Base-by-base conservation (phyloP, 1,140 invertebrate species). In the Drosophila sechellia region DNA sequence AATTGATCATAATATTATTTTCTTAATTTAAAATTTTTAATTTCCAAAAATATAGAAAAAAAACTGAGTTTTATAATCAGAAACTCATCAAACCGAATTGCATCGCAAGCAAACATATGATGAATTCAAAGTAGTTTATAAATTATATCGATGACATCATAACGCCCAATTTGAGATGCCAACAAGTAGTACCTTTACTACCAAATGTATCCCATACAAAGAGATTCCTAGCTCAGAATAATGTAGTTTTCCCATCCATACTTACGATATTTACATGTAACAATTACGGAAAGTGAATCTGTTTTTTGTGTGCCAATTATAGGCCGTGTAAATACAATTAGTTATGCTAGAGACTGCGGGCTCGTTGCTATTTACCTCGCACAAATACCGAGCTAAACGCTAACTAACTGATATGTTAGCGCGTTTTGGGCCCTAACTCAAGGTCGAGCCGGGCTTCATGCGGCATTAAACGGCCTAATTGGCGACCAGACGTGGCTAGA, bases 381-480 rank as follows among this genome's bases (percentile, higher is more conserved):
- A 31, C 37, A 60, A 52, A 65, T 31, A 34, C 20, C 8, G 17
- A 31, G 49, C 15, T 13, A 45, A 49, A 35, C 15, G 48, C 53
- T 34, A n/a, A 34, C 42, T 56, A 25, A 27, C 31, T 35, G 39
- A 8, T 39, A 39, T 35, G 46, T 63, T 43, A 56, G 50, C 11
- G 20, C 40, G n/a, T 43, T 79, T 81, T 76, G n/a, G 56, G 55
- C 46, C 64, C 63, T 61, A 77, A 50, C 65, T 40, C 81, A 86
- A 86, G 81, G 81, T 87, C 81, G 75, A 13, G 43, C 69, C 60
- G 31, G 15, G 31, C 60, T 68, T 65, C 64, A 86, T 76, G 83
- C 79, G 42, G 56, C 75, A 86, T 86, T 87, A 81, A 86, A 63
- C 83, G 58, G 37, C 43, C 59, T 86, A 86, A 86, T 86, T 66